Evolutionary conservation across 2,113 vertebrate genomes (phyloP).

Genomic region (Saguinus imperator): DNA sequence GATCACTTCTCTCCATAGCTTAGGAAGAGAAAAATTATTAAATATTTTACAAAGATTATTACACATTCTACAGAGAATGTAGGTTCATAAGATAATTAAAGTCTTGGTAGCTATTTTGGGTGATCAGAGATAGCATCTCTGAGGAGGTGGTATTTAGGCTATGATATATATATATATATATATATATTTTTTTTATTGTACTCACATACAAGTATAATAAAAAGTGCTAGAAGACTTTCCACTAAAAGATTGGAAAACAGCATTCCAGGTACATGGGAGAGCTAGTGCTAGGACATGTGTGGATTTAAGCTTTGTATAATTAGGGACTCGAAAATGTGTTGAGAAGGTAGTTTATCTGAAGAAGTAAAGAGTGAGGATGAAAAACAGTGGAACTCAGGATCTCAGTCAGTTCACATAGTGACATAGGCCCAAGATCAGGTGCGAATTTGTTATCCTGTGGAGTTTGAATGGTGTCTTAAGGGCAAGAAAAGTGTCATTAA

Average conservation of each 20-base stretch:
- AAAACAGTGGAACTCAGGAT: background rate
- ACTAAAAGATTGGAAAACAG: background rate
- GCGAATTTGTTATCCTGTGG: background rate
- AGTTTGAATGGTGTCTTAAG: background rate
- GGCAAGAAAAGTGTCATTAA: background rate
- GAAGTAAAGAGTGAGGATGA: background rate
- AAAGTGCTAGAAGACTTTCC: background rate
- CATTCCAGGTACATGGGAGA: background rate
- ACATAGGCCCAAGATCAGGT: background rate
- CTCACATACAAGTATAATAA: background rate
- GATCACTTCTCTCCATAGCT: background rate
- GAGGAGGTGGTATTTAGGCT: background rate
- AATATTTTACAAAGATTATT: background rate
- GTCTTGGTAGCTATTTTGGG: background rate
- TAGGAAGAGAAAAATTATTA: background rate
- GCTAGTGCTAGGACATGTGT: background rate
- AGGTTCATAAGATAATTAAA: background rate
- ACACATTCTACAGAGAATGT: background rate
- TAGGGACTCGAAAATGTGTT: background rate
- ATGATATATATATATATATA: background rate
- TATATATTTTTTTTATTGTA: no score
- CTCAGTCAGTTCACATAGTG: background rate
- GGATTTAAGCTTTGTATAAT: background rate
- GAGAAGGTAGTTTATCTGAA: background rate
- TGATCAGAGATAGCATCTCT: background rate